These are phyloP conservation scores for Aquatica leii DNA, from an alignment of 2,888 invertebrate species.

Conservation along the genomic window DNA sequence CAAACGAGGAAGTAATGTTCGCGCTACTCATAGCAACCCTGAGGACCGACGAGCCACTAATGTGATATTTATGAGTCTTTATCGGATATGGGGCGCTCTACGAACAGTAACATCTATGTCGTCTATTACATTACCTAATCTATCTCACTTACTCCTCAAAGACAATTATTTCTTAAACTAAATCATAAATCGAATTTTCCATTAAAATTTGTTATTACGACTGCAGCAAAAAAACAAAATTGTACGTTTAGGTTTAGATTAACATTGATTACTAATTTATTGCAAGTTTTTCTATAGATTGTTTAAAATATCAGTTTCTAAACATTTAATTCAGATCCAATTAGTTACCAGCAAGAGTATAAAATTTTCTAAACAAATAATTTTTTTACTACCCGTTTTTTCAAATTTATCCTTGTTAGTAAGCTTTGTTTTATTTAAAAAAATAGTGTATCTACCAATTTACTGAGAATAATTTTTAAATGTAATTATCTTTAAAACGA, in stretches of 20 bases:
- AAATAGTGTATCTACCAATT: no score
- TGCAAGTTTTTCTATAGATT: no score
- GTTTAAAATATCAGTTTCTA: no score
- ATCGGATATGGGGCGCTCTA: constrained; percentile 52
- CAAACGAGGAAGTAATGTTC: constrained; percentile 59
- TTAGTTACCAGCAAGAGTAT: no score
- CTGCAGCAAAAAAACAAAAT: not conserved
- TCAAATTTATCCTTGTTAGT: no score
- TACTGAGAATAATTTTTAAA: no score
- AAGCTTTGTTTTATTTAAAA: no score
- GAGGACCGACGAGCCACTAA: constrained; percentile 56
- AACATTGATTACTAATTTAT: no score
- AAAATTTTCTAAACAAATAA: no score
- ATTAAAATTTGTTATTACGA: constrained; percentile 16
- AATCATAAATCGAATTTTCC: constrained; percentile 8
- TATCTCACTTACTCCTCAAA: constrained; percentile 30
- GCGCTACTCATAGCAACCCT: constrained; percentile 53
- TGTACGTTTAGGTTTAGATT: no score
- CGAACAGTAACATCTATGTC: constrained; percentile 48
- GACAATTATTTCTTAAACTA: constrained; percentile 12
- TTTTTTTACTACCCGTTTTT: no score
- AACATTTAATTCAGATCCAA: no score
- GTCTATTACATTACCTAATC: constrained; percentile 51
- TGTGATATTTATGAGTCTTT: constrained; percentile 59
- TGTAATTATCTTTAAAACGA: constrained; percentile 25